These are phyloP conservation scores for Habroteleia sp. DNA, from an alignment of 2,888 invertebrate genomes.

Conservation along the genomic window DNA sequence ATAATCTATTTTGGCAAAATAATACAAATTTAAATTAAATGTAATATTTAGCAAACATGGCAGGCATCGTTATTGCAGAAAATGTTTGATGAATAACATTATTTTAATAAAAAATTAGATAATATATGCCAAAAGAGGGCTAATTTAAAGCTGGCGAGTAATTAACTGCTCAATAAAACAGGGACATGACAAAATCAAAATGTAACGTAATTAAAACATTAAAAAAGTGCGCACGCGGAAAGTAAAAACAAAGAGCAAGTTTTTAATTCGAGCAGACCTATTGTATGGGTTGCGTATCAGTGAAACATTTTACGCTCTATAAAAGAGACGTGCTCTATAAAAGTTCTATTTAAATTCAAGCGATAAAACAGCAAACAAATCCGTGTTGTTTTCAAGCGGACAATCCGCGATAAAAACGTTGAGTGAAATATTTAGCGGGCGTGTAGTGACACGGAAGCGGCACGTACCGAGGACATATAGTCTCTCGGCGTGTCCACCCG, in stretches of 20 bases:
- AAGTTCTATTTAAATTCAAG: conserved; percentile 47
- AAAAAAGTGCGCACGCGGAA: conserved; percentile 19
- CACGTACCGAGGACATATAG: conserved; percentile 17
- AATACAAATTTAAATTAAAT: too few relatives aligned
- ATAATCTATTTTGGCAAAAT: too few relatives aligned
- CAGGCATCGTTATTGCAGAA: too few relatives aligned
- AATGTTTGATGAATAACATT: neutral
- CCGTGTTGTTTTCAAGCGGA: conserved; percentile 30
- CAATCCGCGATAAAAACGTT: conserved; percentile 34
- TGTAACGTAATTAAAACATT: conserved; percentile 36
- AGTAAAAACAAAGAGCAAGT: conserved; percentile 26
- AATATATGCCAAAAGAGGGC: neutral
- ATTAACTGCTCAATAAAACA: conserved; percentile 17
- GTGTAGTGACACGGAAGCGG: conserved; percentile 21
- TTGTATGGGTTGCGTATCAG: conserved; percentile 32
- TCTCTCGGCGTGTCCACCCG: conserved; percentile 60
- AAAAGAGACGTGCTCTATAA: conserved; percentile 51
- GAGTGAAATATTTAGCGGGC: conserved; percentile 40
- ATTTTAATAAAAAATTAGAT: neutral
- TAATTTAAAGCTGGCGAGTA: conserved; percentile 1
- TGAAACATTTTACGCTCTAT: conserved; percentile 45
- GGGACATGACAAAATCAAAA: conserved; percentile 28
- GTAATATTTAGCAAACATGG: too few relatives aligned
- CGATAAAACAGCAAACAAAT: conserved; percentile 53
- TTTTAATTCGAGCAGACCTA: conserved; percentile 36